A percentile compares a stretch with the other conserved stretches of the same genome.
phyloP scores from a whole-genome alignment of 1,140 invertebrate species.

The Cardiocondyla obscurior region DNA sequence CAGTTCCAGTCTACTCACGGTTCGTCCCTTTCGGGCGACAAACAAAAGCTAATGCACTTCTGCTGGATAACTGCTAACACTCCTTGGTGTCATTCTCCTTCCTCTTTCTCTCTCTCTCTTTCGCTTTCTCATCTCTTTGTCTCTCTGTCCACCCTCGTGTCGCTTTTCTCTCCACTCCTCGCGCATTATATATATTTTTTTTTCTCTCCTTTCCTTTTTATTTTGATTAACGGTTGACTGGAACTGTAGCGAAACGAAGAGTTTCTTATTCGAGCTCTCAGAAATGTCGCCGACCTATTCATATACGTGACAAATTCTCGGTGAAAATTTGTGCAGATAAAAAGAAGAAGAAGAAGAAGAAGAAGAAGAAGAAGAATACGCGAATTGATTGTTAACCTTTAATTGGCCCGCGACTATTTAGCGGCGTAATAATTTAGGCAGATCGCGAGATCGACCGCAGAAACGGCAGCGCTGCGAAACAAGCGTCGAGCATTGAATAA shows the following conservation, averaged over 20 bases:
- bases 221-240: constrained; percentile 2
- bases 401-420: constrained; percentile 11
- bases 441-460: constrained; percentile 12
- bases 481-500: constrained; percentile 49
- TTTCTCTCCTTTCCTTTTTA: neutral
- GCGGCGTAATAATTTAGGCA: constrained; percentile 22
- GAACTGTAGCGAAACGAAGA: neutral
- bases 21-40: constrained; percentile 49
- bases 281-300: neutral
- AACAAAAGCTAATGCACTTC: constrained; percentile 72
- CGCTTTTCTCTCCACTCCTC: neutral
- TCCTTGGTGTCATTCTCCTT: constrained; percentile 33
- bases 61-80: constrained; percentile 63
- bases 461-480: constrained; percentile 32
- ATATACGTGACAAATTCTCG: constrained; percentile 1
- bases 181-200: neutral
- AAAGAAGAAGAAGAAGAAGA: neutral
- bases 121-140: neutral
- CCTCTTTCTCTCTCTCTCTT: neutral
- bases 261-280: neutral
- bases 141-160: neutral
- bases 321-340: neutral
- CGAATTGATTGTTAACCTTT: constrained; percentile 33
- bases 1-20: constrained; percentile 51
- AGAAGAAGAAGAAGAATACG: neutral